Conservation (phyloP, 2,113 vertebrate species). For the Serilophus lunatus region DNA sequence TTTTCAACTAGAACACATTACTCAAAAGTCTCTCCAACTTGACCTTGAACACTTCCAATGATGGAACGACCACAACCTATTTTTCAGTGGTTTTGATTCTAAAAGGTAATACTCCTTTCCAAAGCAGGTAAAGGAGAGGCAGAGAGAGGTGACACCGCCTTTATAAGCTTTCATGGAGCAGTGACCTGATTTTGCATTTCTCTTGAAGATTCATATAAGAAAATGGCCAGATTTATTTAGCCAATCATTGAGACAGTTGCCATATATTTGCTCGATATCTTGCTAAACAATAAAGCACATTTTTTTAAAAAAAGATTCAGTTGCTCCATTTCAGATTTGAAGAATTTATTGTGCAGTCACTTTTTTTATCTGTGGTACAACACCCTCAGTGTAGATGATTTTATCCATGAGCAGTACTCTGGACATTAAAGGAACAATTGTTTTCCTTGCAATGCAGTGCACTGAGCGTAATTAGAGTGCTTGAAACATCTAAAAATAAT, state of each 20-base stretch:
- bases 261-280: background rate
- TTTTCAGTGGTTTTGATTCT: background rate
- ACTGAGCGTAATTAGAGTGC: background rate
- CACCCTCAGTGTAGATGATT: background rate
- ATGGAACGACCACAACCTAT: background rate
- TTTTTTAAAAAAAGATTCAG: background rate
- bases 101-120: background rate
- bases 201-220: background rate
- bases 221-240: background rate
- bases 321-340: background rate
- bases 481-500: constrained; percentile 32
- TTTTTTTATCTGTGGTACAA: background rate
- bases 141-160: background rate
- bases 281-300: background rate
- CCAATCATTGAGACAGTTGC: background rate
- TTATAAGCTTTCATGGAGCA: background rate
- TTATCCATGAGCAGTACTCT: background rate
- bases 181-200: background rate
- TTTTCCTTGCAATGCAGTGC: background rate
- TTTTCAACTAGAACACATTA: background rate
- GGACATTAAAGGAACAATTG: background rate
- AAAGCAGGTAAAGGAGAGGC: background rate
- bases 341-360: background rate
- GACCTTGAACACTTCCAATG: background rate
- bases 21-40: background rate